These are phyloP conservation scores for Euspilapteryx auroguttella DNA, from an alignment of 2,888 invertebrate species.

Conservation along the genomic window DNA sequence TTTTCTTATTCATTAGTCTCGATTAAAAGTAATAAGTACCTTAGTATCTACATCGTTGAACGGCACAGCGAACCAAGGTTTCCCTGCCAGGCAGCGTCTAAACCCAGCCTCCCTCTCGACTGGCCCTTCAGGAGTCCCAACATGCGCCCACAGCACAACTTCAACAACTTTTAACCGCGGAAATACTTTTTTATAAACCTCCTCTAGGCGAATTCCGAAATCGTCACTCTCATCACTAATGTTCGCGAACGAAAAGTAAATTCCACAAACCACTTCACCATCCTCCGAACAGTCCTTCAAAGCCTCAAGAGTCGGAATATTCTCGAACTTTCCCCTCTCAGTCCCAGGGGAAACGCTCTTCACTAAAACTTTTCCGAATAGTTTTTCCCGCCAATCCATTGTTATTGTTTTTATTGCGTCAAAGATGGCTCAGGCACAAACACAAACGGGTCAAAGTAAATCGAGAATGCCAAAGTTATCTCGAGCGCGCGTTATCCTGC, in stretches of 20 bases:
- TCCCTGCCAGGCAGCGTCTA: conserved; percentile 60
- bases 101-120: conserved; percentile 69
- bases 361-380: conserved; percentile 59
- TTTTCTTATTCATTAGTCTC: too few species aligned
- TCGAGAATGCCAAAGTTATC: too few species aligned
- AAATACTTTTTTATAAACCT: conserved; percentile 53
- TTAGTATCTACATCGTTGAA: conserved; percentile 71
- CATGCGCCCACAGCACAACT: conserved; percentile 69
- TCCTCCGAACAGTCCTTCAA: conserved; percentile 44
- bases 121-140: conserved; percentile 59
- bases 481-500: too few species aligned
- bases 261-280: conserved; percentile 58
- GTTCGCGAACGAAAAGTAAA: conserved; percentile 73
- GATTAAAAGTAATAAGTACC: too few species aligned
- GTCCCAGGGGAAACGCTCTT: conserved; percentile 46
- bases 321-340: conserved; percentile 45
- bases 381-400: conserved; percentile 64
- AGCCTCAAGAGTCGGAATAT: conserved; percentile 42
- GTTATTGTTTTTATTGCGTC: conserved; percentile 8
- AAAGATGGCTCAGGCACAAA: too few species aligned
- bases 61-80: conserved; percentile 73
- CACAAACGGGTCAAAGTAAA: too few species aligned
- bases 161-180: conserved; percentile 66
- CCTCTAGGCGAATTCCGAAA: conserved; percentile 64
- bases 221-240: conserved; percentile 70